These are phyloP conservation scores for Syrmaticus mikado DNA, from an alignment of 2,113 vertebrate genomes.

Conservation along the genomic window DNA sequence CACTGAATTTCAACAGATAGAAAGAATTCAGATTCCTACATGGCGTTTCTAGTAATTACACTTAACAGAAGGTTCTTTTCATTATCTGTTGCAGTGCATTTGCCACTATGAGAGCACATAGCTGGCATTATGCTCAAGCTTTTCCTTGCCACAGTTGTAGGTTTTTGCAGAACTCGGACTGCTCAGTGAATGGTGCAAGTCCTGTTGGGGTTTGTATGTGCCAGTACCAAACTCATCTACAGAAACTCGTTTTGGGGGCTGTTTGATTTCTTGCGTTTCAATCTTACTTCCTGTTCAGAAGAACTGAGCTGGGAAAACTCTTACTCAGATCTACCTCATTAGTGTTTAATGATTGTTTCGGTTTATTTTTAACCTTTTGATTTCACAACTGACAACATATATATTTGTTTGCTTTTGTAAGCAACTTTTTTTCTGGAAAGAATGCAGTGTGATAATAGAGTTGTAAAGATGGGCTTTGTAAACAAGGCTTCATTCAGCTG, in stretches of 20 bases:
- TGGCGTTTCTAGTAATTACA: not conserved
- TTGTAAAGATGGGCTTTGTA: not conserved
- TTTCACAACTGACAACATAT: not conserved
- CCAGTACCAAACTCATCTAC: not conserved
- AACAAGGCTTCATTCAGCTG: not conserved
- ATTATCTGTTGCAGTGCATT: not conserved
- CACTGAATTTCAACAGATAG: not conserved
- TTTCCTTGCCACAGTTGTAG: not conserved
- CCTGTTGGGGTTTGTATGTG: not conserved
- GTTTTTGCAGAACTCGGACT: not conserved
- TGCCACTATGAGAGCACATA: not conserved
- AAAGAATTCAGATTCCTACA: not conserved
- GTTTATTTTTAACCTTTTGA: not conserved
- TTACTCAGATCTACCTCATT: not conserved
- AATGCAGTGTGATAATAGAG: not conserved
- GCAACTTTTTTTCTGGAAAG: not conserved
- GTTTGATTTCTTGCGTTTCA: not conserved
- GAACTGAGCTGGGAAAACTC: not conserved
- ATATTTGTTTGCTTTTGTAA: not conserved
- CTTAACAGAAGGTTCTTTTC: not conserved
- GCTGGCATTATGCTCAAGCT: not conserved
- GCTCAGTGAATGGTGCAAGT: not conserved
- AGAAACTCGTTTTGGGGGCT: not conserved
- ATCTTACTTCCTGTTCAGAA: not conserved
- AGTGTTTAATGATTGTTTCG: not conserved